Percentiles rank a stretch among this genome's conserved stretches.
phyloP scores from a whole-genome alignment of 2,113 vertebrate genomes.

The Rhinogobius similis region DNA sequence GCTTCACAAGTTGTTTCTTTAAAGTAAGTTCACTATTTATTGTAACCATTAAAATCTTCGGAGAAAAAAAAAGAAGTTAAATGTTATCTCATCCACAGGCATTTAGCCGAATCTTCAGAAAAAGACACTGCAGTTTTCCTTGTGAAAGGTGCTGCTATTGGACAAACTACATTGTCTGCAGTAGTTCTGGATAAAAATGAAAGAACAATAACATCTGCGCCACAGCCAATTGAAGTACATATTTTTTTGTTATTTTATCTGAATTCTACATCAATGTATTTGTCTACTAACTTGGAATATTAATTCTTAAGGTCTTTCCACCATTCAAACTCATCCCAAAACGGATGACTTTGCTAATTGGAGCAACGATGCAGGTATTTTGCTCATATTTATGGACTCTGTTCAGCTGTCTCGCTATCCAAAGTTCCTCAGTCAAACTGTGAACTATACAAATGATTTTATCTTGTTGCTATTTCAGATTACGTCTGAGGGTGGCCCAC shows the following conservation, averaged over 20 bases:
- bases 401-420: too few relatives aligned
- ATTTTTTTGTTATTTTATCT: neutral
- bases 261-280: neutral
- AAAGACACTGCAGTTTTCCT: slow-evolving; percentile 84
- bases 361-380: slow-evolving; percentile 90
- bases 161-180: slow-evolving; percentile 88
- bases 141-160: slow-evolving; percentile 83
- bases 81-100: slow-evolving; percentile 59
- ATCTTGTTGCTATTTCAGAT: slow-evolving; percentile 74
- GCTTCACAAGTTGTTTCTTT: slow-evolving; percentile 88
- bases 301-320: slow-evolving; percentile 86
- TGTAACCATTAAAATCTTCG: neutral
- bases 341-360: slow-evolving; percentile 88
- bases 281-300: neutral
- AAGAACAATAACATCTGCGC: slow-evolving; percentile 81
- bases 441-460: slow-evolving; percentile 8
- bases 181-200: slow-evolving; percentile 80
- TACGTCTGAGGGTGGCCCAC: slow-evolving; percentile 94
- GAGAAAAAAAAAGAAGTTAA: neutral
- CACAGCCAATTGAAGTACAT: slow-evolving; percentile 89
- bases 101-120: slow-evolving; percentile 80
- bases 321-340: slow-evolving; percentile 89
- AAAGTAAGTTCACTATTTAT: slow-evolving; percentile 78
- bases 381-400: neutral
- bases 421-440: neutral